Evolutionary conservation across 2,113 vertebrate species (phyloP).

Genomic region (Phycodurus eques): DNA sequence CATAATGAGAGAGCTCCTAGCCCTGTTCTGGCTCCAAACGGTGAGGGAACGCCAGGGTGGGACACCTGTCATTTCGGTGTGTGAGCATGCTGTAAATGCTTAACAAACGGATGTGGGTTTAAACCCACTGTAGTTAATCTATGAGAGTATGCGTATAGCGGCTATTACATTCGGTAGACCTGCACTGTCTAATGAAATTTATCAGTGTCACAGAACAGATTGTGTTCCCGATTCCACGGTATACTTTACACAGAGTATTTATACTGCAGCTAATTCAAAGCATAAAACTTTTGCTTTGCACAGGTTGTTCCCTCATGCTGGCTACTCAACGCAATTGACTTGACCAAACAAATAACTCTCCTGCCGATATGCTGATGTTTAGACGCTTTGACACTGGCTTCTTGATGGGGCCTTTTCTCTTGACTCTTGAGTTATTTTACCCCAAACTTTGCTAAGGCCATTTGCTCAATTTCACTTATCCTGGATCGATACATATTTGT

Average conservation of each 20-base stretch:
- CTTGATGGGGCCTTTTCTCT: not conserved
- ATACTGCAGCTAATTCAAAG: slow-evolving; percentile 4
- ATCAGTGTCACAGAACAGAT: not conserved
- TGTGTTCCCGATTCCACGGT: not conserved
- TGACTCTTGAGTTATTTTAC: slow-evolving; percentile 3
- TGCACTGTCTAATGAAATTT: not conserved
- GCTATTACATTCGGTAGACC: not conserved
- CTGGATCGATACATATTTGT: not conserved
- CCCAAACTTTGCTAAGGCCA: not conserved
- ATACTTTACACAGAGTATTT: slow-evolving; percentile 19
- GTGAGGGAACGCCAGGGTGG: slow-evolving; percentile 18
- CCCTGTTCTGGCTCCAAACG: slow-evolving; percentile 6
- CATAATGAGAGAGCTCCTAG: slow-evolving; percentile 36
- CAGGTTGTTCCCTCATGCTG: not conserved
- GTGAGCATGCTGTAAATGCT: not conserved
- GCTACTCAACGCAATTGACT: slow-evolving; percentile 10
- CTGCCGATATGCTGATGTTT: slow-evolving; percentile 6
- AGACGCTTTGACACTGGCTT: not conserved
- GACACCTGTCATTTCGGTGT: slow-evolving; percentile 32
- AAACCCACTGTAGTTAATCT: not conserved
- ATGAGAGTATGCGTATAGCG: not conserved
- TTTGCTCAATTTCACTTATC: not conserved
- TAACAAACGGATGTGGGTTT: not conserved
- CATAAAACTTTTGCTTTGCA: not conserved
- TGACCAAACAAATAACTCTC: slow-evolving; percentile 12